Base-by-base conservation (phyloP, 2,797 vertebrate species). In the Hybognathus amarus region DNA sequence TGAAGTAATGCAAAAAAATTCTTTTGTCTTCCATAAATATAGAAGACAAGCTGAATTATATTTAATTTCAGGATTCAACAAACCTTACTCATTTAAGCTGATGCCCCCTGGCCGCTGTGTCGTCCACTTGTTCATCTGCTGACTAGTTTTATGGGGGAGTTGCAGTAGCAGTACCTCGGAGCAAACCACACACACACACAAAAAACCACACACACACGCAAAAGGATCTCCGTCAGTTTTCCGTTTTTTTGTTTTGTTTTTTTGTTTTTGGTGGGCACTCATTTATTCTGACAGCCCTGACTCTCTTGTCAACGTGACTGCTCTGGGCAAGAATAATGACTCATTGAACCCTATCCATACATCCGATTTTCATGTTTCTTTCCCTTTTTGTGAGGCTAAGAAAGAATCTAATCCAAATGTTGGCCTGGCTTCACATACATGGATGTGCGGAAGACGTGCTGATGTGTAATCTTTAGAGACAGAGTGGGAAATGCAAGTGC, bases 251-350 rank as follows among this genome's bases (percentile, higher is more conserved):
- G 27, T 59, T n/a, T n/a, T n/a, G n/a, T n/a, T 33, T 33, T 33
- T 33, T 33, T 30, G 1, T 30, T 33, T 33, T 33, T 33, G 3
- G n/a, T 40, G 33, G 52, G 59, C 5, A 47, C 70, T 67, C 13
- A 45, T 67, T 85, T 36, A 38, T 45, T 61, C 54, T 78, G 82
- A 78, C 82, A 78, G 81, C 33, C 63, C 30, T 40, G 73, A 68
- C 63, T 77, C 68, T 50, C 75, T 69, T 83, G 64, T 80, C 52
- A 59, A 11, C 40, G 2, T 73, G 67, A 81, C 54, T 6, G 11
- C 68, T 80, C 33, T 66, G 24, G 61, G 77, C 40, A 47, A 47
- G 18, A 81, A 50, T 42, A 52, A 47, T 64, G 42, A 82, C 56
- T 82, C 42, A 74, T 20, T 74, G 27, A 81, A 81, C 56, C 69